A percentile compares a stretch with the other conserved stretches of the same genome.
Conservation (phyloP, 2,113 vertebrate species). For the Ondatra zibethicus region DNA sequence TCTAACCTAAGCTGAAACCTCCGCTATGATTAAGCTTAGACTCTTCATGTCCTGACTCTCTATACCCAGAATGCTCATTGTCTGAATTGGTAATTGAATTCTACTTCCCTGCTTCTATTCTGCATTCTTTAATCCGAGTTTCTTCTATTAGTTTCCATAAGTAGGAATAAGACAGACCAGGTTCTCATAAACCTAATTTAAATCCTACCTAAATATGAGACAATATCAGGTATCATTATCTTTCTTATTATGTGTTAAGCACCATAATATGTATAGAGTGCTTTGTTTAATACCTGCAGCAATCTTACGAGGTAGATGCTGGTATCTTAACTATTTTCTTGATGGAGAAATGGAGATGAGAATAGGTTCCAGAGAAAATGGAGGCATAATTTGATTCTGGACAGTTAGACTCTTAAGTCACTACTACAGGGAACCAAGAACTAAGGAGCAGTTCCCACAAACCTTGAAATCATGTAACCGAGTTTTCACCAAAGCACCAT, state of each 20-base stretch:
- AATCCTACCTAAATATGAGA: background rate
- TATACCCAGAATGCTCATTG: background rate
- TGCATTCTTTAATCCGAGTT: background rate
- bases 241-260: background rate
- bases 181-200: background rate
- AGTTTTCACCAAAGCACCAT: background rate
- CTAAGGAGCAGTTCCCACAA: background rate
- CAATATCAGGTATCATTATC: background rate
- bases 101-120: background rate
- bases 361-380: background rate
- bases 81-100: background rate
- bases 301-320: background rate
- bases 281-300: background rate
- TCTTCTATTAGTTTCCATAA: slow-evolving; percentile 11
- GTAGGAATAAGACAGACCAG: background rate
- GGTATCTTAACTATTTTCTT: background rate
- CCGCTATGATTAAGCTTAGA: background rate
- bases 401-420: background rate
- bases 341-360: background rate
- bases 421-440: background rate
- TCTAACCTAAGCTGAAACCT: background rate
- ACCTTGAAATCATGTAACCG: background rate
- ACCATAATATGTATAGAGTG: background rate
- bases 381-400: background rate
- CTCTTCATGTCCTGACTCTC: background rate